Evolutionary conservation across 2,113 vertebrate genomes (phyloP), one percentile per base, ranked within the genome.

Genomic region (Haemorhous mexicanus): DNA sequence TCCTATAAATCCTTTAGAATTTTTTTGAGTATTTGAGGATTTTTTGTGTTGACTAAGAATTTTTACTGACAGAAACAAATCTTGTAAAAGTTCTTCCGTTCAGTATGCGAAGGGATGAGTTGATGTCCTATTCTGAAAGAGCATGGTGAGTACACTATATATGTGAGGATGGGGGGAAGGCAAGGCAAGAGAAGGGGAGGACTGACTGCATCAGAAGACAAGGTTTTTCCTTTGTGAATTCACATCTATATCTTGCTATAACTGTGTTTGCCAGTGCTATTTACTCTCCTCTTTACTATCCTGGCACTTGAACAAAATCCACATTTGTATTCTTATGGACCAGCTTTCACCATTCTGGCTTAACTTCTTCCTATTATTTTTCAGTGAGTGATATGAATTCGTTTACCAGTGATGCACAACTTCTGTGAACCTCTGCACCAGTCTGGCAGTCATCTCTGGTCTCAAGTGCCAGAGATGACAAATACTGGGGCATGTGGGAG

Each of bases 351-450:
- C 0, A 0, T 93, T 67, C 30, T 69, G 39, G 33, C 14, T 84
- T 73, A 91, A 62, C 2, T 9, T 86, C 55, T 44, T 92, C 47
- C 41, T 61, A 6, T 16, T 84, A 9, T 81, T 91, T 94, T 78
- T 56, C 35, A 33, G 9, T 56, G 44, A 19, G 9, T 70, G 46
- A 23, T 46, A 43, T 2, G 21, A 50, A 70, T 62, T 59, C 21
- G 7, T 72, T 27, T 68, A 72, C 20, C 0, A 0, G 27, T 0
- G 0, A 26, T 33, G 43, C 0, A 0, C 17, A 84, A 16, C 6
- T 75, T 73, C 13, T 74, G 9, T 72, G 32, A 80, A 41, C 12
- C 33, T 69, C 24, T 73, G 49, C 79, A n/a, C 33, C 35, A 27
- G 27, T 46, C 59, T 78, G 47, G 23, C 84, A 76, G 61, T 61